Conservation (phyloP, 2,888 invertebrate genomes). For the Melanostoma scalare region DNA sequence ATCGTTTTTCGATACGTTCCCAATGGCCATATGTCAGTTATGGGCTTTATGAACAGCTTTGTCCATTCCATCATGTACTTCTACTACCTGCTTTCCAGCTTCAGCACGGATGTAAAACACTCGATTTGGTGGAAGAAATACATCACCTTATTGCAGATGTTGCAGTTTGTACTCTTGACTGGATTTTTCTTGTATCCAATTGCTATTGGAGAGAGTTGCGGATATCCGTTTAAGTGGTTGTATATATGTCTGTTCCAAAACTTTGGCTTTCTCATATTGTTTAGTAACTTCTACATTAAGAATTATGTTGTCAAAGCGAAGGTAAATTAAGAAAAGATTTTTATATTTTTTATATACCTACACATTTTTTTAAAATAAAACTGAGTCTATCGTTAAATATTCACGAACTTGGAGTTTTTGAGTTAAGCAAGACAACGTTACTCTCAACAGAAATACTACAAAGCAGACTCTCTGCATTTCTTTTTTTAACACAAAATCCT, state of each 20-base stretch:
- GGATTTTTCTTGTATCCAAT: slow-evolving; percentile 83
- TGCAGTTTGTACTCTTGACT: slow-evolving; percentile 85
- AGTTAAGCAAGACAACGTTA: too few relatives aligned
- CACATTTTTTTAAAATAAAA: background rate
- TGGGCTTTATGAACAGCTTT: slow-evolving; percentile 88
- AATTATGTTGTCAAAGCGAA: slow-evolving; percentile 83
- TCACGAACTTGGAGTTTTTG: too few relatives aligned
- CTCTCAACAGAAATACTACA: too few relatives aligned
- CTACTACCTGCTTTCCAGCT: slow-evolving; percentile 89
- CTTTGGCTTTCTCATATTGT: slow-evolving; percentile 86
- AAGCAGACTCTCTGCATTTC: too few relatives aligned
- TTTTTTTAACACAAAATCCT: too few relatives aligned
- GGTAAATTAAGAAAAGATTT: background rate
- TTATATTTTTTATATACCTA: background rate
- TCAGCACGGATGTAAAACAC: slow-evolving; percentile 87
- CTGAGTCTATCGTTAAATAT: too few relatives aligned
- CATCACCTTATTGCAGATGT: slow-evolving; percentile 91
- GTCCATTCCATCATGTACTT: slow-evolving; percentile 92
- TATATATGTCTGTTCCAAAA: slow-evolving; percentile 86
- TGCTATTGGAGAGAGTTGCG: slow-evolving; percentile 83
- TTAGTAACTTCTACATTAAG: slow-evolving; percentile 87
- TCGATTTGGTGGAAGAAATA: slow-evolving; percentile 92
- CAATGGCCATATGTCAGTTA: slow-evolving; percentile 86
- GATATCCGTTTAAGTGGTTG: slow-evolving; percentile 84
- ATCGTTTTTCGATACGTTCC: slow-evolving; percentile 83